Evolutionary conservation across 2,113 vertebrate species (phyloP), one percentile per base, ranked within the genome.

Genomic region (Rhombomys opimus): DNA sequence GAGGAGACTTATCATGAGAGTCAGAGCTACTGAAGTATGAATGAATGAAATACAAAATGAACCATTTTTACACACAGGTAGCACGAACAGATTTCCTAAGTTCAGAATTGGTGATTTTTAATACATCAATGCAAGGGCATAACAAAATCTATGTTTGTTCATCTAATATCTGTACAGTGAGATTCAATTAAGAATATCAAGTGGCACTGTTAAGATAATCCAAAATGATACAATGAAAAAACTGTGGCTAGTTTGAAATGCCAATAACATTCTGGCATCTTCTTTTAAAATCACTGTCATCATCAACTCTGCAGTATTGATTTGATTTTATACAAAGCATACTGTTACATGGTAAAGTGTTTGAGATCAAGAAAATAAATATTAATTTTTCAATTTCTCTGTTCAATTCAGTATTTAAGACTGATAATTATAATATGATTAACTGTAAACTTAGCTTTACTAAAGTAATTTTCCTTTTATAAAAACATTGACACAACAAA

Each of bases 401-500:
- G 41, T 70, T 92, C 22, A 94, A 18, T 82, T 18, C 90, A 86
- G 7, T 86, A 90, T 59, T 90, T 86, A 86, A n/a, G 57, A 95
- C 1, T 95, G 57, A 46, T 87, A 88, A 89, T 25, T 87, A 94
- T 23, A 88, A 93, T 76, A 76, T 52, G 6, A 27, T 46, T 52
- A 67, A 88, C 76, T 4, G 89, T 76, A 90, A 72, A 65, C 30
- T 93, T 93, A 65, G 18, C 35, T 94, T 92, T 92, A 91, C 8
- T 77, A 67, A 75, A 80, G 46, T 76, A 11, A 84, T 41, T 80
- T 96, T 95, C 86, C 23, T 91, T 96, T 73, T 84, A 76, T 80
- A 80, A 81, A 92, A 77, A 54, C 65, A 2, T 38, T 92, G 50
- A 72, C 2, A 92, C 5, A 95, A 18, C 46, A 95, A 35, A 97